A percentile compares a stretch with the other conserved stretches of the same genome.
Evolutionary conservation across 2,888 invertebrate species (phyloP).

Genomic region (Microctonus aethiopoides): DNA sequence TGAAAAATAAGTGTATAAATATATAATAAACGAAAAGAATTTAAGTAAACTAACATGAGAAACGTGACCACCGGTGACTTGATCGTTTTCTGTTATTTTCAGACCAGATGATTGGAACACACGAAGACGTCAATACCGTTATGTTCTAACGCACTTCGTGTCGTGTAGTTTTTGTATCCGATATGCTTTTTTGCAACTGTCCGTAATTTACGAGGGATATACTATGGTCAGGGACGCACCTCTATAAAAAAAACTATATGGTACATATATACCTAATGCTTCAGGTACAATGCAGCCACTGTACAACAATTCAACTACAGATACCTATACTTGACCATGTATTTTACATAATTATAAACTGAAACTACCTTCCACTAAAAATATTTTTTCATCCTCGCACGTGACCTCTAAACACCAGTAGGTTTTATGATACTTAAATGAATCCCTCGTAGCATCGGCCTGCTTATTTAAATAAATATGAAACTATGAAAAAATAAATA

Average conservation of each 20-base stretch:
- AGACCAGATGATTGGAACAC: conserved; percentile 32
- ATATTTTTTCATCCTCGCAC: conserved; percentile 53
- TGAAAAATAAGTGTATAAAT: conserved; percentile 30
- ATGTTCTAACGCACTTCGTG: conserved; percentile 52
- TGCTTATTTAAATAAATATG: not conserved
- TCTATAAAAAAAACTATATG: conserved; percentile 4
- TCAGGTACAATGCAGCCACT: conserved; percentile 8
- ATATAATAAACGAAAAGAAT: too few relatives aligned
- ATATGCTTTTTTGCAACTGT: conserved; percentile 41
- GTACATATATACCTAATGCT: conserved; percentile 40
- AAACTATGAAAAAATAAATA: not conserved
- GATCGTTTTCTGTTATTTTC: conserved; percentile 32
- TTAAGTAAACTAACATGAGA: conserved; percentile 40
- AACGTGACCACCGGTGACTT: conserved; percentile 39
- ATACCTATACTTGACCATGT: not conserved
- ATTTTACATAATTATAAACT: conserved; percentile 57
- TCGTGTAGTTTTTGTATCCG: conserved; percentile 50
- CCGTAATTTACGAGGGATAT: conserved; percentile 50
- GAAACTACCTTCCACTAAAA: conserved; percentile 60
- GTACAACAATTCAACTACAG: too few relatives aligned
- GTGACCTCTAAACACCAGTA: conserved; percentile 18
- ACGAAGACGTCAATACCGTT: conserved; percentile 51
- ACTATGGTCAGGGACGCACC: conserved; percentile 48
- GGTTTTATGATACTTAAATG: not conserved
- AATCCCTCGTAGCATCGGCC: not conserved